Evolutionary conservation across 64 coral and sea anemone species (phyloP), one percentile per base, ranked within the genome.

Genomic region (Dendrophyllia cribrosa): DNA sequence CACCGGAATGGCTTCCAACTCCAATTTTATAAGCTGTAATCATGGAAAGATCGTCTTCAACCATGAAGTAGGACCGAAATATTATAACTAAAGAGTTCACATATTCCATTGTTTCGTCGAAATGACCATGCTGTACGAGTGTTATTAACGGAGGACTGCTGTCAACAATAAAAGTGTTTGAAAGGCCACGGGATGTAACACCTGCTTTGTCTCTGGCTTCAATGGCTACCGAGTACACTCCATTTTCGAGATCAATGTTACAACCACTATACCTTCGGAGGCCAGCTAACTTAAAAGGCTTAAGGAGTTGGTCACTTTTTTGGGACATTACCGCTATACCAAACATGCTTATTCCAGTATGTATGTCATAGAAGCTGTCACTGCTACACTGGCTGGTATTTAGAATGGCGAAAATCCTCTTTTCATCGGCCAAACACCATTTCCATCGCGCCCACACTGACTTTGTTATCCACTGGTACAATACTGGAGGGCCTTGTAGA

Each of bases 381-480:
- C 70, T 66, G 59, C 51, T 52, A 60, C 96, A 98, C 3, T 88
- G 92, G 19, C 76, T 81, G 5, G 5, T 55, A 53, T 96, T 81
- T 0, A 90, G 15, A 48, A 71, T 3, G 12, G 7, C 15, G 83
- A 59, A 65, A 7, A 65, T 9, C 15, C 94, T 79, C 34, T 75
- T 89, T 22, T 93, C 91, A 25, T 98, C 96, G 0, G 78, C 93
- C 56, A 62, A 71, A 66, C 96, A 98, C 96, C 96, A 98, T 6
- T 93, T 88, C 96, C 96, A 98, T 68, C 96, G 80, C 1, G 96
- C 96, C 93, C 96, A 98, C 15, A 93, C 76, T 56, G 96, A 82
- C 85, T 92, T 95, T 53, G 66, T 98, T 56, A 93, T 95, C 88
- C 94, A 91, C 69, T 95, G 94, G 63, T 90, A 95, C 43, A 90